Evolutionary conservation across 2,888 invertebrate genomes (phyloP).

Genomic region (Meghimatium bilineatum): DNA sequence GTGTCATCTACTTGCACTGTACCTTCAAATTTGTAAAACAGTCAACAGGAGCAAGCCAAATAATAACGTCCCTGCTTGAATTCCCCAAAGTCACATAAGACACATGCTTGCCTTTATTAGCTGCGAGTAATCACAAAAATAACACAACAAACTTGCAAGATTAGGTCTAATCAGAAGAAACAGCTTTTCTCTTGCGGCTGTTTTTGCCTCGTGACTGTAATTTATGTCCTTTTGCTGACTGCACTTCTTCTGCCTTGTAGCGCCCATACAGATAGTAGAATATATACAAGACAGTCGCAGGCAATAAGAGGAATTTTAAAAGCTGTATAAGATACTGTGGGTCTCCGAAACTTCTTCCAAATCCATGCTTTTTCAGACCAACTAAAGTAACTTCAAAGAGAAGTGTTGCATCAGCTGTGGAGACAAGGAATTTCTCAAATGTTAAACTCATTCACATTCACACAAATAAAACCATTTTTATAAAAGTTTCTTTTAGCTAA

Average conservation of each 20-base stretch:
- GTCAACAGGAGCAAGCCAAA: not conserved
- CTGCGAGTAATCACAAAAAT: not conserved
- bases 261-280: constrained; percentile 52
- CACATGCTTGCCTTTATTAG: not conserved
- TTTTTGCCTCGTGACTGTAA: constrained; percentile 48
- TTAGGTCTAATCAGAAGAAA: not conserved
- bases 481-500: too few species aligned
- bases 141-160: not conserved
- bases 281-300: constrained; percentile 45
- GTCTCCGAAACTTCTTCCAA: not conserved
- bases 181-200: constrained; percentile 22
- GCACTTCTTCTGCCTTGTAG: constrained; percentile 46
- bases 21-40: not conserved
- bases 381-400: constrained; percentile 61
- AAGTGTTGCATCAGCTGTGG: constrained; percentile 61
- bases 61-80: not conserved
- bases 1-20: too few species aligned
- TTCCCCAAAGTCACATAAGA: not conserved
- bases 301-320: constrained; percentile 49
- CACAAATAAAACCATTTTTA: too few species aligned
- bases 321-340: not conserved
- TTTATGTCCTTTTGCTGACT: constrained; percentile 39
- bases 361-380: constrained; percentile 54
- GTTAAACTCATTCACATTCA: too few species aligned
- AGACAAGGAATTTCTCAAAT: too few species aligned